Percentiles rank a stretch among this genome's conserved stretches.
phyloP scores from a whole-genome alignment of 2,113 vertebrate genomes.

The Myotis davidii region DNA sequence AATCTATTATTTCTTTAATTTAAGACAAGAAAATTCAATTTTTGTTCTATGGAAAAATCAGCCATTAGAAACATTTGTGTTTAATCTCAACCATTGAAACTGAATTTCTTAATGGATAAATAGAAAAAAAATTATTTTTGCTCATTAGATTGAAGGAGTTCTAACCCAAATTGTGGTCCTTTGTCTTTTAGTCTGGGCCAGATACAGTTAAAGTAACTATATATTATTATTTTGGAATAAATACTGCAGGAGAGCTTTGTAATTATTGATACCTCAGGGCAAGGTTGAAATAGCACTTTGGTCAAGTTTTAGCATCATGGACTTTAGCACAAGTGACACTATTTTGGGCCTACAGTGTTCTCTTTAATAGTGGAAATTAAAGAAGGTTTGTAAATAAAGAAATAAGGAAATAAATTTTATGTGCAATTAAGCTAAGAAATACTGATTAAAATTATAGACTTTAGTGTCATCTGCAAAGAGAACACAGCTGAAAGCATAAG shows the following conservation, averaged over 20 bases:
- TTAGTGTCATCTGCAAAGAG: neutral
- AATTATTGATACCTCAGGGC: neutral
- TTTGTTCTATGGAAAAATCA: neutral
- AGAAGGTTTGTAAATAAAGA: neutral
- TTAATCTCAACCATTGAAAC: neutral
- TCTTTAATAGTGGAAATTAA: neutral
- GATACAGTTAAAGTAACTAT: neutral
- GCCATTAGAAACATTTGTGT: neutral
- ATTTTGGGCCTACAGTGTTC: neutral
- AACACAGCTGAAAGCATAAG: neutral
- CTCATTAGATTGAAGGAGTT: neutral
- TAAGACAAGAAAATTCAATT: conserved; percentile 14
- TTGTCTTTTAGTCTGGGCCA: neutral
- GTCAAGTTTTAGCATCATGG: neutral
- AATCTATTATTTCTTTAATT: conserved; percentile 9
- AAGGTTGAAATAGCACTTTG: neutral
- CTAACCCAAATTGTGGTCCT: neutral
- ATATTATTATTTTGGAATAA: neutral
- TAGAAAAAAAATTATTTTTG: neutral
- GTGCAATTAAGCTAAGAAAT: neutral
- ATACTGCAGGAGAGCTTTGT: neutral
- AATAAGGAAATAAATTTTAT: neutral
- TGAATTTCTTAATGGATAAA: neutral
- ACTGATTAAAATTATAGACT: neutral
- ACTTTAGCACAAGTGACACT: neutral